Conservation (phyloP, 2,888 invertebrate species). For the Ennomos fuscantarius region DNA sequence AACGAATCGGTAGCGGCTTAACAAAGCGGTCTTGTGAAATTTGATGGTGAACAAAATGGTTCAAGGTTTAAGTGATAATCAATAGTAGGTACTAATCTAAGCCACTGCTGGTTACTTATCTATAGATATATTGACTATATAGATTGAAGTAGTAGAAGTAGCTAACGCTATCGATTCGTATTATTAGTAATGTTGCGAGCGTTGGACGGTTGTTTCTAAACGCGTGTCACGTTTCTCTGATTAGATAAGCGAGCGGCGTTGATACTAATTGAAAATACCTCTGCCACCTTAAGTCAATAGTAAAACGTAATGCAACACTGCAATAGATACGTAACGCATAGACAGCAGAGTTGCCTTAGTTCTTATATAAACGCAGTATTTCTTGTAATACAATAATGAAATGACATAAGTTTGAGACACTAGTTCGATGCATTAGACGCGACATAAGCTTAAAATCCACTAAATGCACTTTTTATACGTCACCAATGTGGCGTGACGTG, state of each 20-base stretch:
- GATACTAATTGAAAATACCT: constrained; percentile 48
- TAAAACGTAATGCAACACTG: constrained; percentile 14
- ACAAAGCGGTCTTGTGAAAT: constrained; percentile 57
- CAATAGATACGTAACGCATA: constrained; percentile 18
- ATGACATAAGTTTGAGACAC: not conserved
- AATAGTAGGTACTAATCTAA: constrained; percentile 4
- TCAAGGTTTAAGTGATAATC: constrained; percentile 56
- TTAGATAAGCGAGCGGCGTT: constrained; percentile 49
- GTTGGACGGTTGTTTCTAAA: constrained; percentile 49
- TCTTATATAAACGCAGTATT: constrained; percentile 1
- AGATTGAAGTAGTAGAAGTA: constrained; percentile 1
- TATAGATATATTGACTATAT: no score
- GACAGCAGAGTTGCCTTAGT: constrained; percentile 6
- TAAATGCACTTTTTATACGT: no score
- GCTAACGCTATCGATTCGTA: constrained; percentile 51
- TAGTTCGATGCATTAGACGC: constrained; percentile 19
- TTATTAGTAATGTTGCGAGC: constrained; percentile 55
- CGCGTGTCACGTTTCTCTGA: constrained; percentile 53
- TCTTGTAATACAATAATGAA: constrained; percentile 1
- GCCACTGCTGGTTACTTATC: constrained; percentile 1
- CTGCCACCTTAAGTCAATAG: constrained; percentile 25
- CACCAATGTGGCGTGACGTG: no score
- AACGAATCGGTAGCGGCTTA: constrained; percentile 61
- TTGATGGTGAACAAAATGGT: constrained; percentile 53
- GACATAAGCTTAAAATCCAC: no score